Evolutionary conservation across 53 echinoderm and acorn worm species (phyloP).

Genomic region (Glandiceps talaboti): DNA sequence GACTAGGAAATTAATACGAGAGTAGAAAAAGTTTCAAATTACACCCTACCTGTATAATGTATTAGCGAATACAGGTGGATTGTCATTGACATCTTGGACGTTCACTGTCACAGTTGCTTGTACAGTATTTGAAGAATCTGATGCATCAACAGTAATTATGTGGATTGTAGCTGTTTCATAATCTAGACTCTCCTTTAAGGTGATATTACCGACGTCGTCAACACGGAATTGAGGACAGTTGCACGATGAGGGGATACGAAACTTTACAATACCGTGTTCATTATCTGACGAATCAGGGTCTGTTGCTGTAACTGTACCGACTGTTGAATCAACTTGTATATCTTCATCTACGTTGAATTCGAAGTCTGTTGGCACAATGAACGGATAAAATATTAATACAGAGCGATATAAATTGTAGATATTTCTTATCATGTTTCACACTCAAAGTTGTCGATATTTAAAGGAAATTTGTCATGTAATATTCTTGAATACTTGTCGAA

Average conservation of each 20-base stretch:
- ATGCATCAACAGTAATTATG: background rate
- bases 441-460: too few relatives aligned
- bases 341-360: background rate
- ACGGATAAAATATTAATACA: too few relatives aligned
- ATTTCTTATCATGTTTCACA: too few relatives aligned
- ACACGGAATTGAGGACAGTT: background rate
- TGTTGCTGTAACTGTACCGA: background rate
- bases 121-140: background rate
- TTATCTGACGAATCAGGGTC: background rate
- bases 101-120: background rate
- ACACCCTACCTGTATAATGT: background rate
- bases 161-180: background rate
- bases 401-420: too few relatives aligned
- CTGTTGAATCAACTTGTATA: background rate
- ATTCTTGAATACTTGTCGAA: too few relatives aligned
- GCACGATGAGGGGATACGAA: background rate
- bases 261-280: background rate
- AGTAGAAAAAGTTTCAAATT: too few relatives aligned
- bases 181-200: background rate
- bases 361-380: too few relatives aligned
- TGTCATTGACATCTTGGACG: background rate
- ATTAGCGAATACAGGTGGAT: background rate
- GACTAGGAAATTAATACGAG: too few relatives aligned
- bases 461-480: too few relatives aligned
- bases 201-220: background rate